Evolutionary conservation across 2,797 vertebrate genomes (phyloP).

Genomic region (Sternarchorhynchus goeldii): DNA sequence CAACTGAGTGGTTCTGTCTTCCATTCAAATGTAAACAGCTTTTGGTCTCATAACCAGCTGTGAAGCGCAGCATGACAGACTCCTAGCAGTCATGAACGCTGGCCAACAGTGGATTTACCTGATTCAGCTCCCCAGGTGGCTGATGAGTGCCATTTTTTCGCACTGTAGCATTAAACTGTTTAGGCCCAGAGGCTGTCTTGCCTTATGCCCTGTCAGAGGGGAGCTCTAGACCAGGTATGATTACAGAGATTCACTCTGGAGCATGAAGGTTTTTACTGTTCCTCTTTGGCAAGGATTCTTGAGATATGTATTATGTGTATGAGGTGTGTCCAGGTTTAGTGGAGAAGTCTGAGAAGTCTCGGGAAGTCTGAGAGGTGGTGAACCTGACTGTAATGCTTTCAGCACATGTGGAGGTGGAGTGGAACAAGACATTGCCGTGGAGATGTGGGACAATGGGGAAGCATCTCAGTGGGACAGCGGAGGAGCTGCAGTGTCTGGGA

Average conservation of each 20-base stretch:
- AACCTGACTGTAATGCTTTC: conserved; percentile 61
- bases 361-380: conserved; percentile 19
- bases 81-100: conserved; percentile 3
- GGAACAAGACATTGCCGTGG: conserved; percentile 50
- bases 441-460: conserved; percentile 24
- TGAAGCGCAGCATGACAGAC: conserved; percentile 22
- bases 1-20: neutral
- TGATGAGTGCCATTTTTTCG: too few species aligned
- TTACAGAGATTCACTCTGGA: conserved; percentile 39
- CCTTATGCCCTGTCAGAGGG: conserved; percentile 24
- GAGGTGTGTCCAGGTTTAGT: conserved; percentile 42
- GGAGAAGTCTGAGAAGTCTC: conserved; percentile 28
- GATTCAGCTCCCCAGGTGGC: too few species aligned
- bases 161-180: too few species aligned
- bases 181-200: conserved; percentile 12
- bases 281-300: conserved; percentile 51
- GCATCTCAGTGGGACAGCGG: conserved; percentile 1
- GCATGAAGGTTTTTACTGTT: conserved; percentile 6
- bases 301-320: conserved; percentile 39
- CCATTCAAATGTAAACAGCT: conserved; percentile 12
- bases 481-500: too few species aligned
- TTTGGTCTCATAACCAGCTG: conserved; percentile 4
- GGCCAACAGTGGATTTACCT: conserved; percentile 8
- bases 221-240: conserved; percentile 45
- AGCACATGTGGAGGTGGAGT: conserved; percentile 56